Conservation (phyloP, 2,888 invertebrate species). For the Prosopocoilus inquinatus region DNA sequence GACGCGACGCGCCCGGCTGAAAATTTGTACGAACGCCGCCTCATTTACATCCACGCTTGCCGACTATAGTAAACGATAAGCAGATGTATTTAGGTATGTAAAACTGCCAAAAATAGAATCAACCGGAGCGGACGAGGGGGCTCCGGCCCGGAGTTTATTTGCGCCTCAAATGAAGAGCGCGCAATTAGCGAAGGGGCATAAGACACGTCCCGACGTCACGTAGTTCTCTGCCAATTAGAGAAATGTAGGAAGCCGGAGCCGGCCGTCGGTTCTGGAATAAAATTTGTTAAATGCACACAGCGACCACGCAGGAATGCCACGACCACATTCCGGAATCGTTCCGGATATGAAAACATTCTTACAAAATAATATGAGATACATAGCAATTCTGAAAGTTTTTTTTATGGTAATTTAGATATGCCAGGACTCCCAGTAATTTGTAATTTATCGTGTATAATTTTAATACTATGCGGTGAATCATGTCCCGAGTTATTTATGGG, state of each 20-base stretch:
- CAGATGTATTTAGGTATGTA: constrained; percentile 23
- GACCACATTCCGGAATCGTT: constrained; percentile 30
- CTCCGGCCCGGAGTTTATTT: not conserved
- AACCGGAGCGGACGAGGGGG: not conserved
- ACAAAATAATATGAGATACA: constrained; percentile 15
- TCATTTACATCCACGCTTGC: constrained; percentile 27
- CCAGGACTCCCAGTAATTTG: not conserved
- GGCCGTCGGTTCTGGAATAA: constrained; percentile 13
- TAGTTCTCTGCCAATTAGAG: constrained; percentile 10
- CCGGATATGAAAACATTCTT: constrained; percentile 32
- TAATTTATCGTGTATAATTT: too few species aligned
- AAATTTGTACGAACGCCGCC: constrained; percentile 24
- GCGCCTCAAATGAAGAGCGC: not conserved
- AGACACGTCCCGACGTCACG: constrained; percentile 21
- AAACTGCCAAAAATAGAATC: constrained; percentile 17
- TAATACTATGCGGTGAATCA: too few species aligned
- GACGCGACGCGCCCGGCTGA: constrained; percentile 6
- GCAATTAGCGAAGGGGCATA: constrained; percentile 2
- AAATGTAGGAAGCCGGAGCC: not conserved
- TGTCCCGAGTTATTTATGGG: too few species aligned
- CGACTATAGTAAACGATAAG: constrained; percentile 20
- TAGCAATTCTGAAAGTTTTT: constrained; percentile 4
- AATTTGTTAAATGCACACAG: constrained; percentile 20
- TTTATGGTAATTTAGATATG: not conserved
- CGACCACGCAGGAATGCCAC: constrained; percentile 30